Conservation (phyloP, 2,888 invertebrate species). For the Agelastica alni region DNA sequence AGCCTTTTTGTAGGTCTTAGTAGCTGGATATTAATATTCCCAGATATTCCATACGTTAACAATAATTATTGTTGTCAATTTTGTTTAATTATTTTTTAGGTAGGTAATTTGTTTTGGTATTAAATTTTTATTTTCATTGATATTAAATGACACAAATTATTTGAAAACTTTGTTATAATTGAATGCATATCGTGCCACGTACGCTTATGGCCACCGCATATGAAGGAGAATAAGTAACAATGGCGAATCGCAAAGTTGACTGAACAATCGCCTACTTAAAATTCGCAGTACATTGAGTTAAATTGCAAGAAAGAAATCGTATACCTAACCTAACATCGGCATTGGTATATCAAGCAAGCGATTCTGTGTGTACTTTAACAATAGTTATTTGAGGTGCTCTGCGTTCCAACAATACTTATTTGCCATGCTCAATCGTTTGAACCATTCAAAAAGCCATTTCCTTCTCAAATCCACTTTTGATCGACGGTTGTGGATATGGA, state of each 20-base stretch:
- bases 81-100: too few relatives aligned
- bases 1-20: too few relatives aligned
- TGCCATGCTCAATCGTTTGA: constrained; percentile 50
- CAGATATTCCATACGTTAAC: too few relatives aligned
- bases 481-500: constrained; percentile 31
- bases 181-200: too few relatives aligned
- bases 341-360: constrained; percentile 5
- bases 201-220: not conserved
- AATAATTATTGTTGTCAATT: too few relatives aligned
- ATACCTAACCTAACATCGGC: constrained; percentile 43
- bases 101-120: too few relatives aligned
- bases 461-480: constrained; percentile 49
- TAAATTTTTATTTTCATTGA: too few relatives aligned
- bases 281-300: constrained; percentile 45
- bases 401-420: constrained; percentile 46
- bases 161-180: too few relatives aligned
- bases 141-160: too few relatives aligned
- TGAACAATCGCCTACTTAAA: constrained; percentile 47
- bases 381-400: constrained; percentile 4
- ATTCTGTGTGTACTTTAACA: not conserved
- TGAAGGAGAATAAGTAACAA: constrained; percentile 37
- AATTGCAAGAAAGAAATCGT: constrained; percentile 44
- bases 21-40: too few relatives aligned
- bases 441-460: constrained; percentile 48
- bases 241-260: constrained; percentile 42